These are phyloP conservation scores for Ditula angustiorana DNA, from an alignment of 2,888 invertebrate species.

Conservation along the genomic window DNA sequence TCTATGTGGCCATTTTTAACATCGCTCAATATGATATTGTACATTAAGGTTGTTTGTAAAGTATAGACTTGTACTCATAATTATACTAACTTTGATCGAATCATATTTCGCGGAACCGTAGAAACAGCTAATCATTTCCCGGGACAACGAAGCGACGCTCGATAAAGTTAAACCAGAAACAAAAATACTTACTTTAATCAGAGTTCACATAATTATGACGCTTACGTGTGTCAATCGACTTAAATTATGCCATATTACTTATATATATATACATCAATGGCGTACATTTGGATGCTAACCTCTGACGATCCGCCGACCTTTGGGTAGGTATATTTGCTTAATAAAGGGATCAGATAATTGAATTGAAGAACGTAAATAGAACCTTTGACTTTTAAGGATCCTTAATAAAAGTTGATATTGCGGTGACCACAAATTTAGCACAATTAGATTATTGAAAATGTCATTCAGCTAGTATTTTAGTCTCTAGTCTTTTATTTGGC, in stretches of 20 bases:
- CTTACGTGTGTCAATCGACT: neutral
- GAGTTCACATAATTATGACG: no score
- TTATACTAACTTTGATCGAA: slow-evolving; percentile 14
- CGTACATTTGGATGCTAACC: slow-evolving; percentile 19
- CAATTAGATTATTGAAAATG: neutral
- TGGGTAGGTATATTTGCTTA: slow-evolving; percentile 27
- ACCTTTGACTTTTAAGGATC: slow-evolving; percentile 26
- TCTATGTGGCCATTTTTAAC: neutral
- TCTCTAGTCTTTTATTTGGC: no score
- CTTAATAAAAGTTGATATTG: slow-evolving; percentile 12
- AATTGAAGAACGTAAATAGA: slow-evolving; percentile 17
- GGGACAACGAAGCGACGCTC: neutral
- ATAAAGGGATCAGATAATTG: slow-evolving; percentile 32
- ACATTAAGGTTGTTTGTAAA: no score
- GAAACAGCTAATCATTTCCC: slow-evolving; percentile 4
- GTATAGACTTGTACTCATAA: neutral
- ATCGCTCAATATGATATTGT: neutral
- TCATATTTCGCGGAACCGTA: neutral
- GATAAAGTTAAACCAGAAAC: neutral
- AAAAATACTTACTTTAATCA: neutral
- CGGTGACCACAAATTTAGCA: neutral
- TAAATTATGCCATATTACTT: slow-evolving; percentile 13
- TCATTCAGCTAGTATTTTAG: no score
- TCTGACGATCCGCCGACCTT: slow-evolving; percentile 14
- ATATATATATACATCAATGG: no score